These are phyloP conservation scores for Hyles lineata DNA, from an alignment of 2,888 invertebrate species.

Conservation along the genomic window DNA sequence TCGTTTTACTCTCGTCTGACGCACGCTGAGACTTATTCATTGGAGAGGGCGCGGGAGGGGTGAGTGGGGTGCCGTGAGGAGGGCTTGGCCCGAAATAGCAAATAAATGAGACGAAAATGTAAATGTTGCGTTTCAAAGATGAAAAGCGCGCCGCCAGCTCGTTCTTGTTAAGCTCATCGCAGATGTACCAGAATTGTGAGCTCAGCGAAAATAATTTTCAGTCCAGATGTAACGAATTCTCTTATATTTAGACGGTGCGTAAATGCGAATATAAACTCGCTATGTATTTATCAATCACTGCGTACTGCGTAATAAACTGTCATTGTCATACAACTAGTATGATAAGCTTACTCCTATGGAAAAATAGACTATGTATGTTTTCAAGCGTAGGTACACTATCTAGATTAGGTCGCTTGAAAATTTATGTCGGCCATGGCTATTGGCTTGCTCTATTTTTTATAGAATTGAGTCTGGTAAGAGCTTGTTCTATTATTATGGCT, in stretches of 20 bases:
- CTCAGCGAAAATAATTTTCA: slow-evolving; percentile 80
- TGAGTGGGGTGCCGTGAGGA: slow-evolving; percentile 53
- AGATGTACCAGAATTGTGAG: slow-evolving; percentile 84
- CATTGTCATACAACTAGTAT: too few species aligned
- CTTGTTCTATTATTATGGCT: too few species aligned
- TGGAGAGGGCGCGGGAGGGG: slow-evolving; percentile 67
- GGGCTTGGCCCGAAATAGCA: slow-evolving; percentile 81
- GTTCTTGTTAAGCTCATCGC: slow-evolving; percentile 82
- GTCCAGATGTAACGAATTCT: slow-evolving; percentile 72
- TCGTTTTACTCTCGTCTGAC: slow-evolving; percentile 80
- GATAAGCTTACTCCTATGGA: too few species aligned
- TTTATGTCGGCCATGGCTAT: too few species aligned
- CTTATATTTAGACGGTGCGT: slow-evolving; percentile 27
- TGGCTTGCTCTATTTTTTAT: too few species aligned
- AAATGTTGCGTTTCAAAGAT: slow-evolving; percentile 85
- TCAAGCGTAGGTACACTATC: too few species aligned
- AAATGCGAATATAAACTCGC: slow-evolving; percentile 14
- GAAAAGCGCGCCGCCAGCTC: slow-evolving; percentile 81
- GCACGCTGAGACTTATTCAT: slow-evolving; percentile 82
- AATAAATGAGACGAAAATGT: slow-evolving; percentile 86
- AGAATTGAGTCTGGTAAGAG: too few species aligned
- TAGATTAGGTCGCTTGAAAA: too few species aligned
- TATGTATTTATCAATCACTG: not conserved
- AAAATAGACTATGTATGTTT: too few species aligned
- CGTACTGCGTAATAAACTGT: not conserved